Percentiles rank a stretch among this genome's conserved stretches.
Conservation (phyloP, 2,888 invertebrate species). For the Phasia obesa region DNA sequence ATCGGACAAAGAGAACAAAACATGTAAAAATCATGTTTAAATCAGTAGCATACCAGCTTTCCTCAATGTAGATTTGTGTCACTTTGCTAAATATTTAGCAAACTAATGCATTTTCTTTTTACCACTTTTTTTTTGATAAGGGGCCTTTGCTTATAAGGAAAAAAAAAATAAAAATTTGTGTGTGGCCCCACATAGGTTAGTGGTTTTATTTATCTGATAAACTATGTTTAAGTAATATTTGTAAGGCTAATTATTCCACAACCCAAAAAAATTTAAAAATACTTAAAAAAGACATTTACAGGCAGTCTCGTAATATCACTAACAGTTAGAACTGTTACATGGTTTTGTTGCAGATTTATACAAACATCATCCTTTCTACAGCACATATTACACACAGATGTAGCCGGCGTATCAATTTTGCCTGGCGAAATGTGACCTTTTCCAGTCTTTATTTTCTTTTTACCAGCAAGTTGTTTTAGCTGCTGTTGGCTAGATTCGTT, state of each 20-base stretch:
- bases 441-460: neutral
- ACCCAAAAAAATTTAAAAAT: neutral
- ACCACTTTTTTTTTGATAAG: too few relatives aligned
- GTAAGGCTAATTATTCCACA: neutral
- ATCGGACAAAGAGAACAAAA: too few relatives aligned
- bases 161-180: too few relatives aligned
- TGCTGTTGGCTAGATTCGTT: neutral
- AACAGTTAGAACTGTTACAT: constrained; percentile 56
- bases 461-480: neutral
- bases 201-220: too few relatives aligned
- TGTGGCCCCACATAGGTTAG: too few relatives aligned
- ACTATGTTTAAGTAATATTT: too few relatives aligned
- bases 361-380: constrained; percentile 55
- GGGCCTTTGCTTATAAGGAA: too few relatives aligned
- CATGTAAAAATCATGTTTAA: too few relatives aligned
- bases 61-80: too few relatives aligned
- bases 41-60: too few relatives aligned
- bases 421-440: neutral
- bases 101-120: too few relatives aligned
- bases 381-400: constrained; percentile 58
- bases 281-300: constrained; percentile 39
- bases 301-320: constrained; percentile 63
- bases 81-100: too few relatives aligned
- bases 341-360: constrained; percentile 54
- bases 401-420: neutral